Percentiles rank a stretch among this genome's conserved stretches.
These are phyloP conservation scores for Ellobium chinense DNA, from an alignment of 2,888 invertebrate species.

Conservation along the genomic window DNA sequence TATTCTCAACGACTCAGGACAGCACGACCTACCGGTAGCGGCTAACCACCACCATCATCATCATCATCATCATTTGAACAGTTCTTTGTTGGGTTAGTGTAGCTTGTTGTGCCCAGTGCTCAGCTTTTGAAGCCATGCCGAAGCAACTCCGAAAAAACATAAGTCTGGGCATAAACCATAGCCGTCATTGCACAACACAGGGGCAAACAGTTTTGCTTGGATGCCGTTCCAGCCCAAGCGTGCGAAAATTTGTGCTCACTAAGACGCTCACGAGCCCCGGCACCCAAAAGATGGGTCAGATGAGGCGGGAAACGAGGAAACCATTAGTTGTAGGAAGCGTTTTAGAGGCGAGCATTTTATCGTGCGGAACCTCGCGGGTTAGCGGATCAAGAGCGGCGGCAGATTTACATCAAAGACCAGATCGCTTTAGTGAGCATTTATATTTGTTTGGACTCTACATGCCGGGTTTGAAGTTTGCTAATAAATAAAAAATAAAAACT, in stretches of 20 bases:
- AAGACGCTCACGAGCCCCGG: neutral
- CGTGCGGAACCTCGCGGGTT: neutral
- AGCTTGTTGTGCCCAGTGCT: too few relatives aligned
- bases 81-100: too few relatives aligned
- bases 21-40: too few relatives aligned
- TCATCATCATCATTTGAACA: too few relatives aligned
- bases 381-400: neutral
- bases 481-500: neutral
- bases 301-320: slow-evolving; percentile 23
- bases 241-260: neutral
- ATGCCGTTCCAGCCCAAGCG: neutral
- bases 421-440: slow-evolving; percentile 10
- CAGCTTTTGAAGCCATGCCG: neutral
- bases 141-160: neutral
- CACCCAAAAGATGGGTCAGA: slow-evolving; percentile 25
- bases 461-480: neutral
- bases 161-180: slow-evolving; percentile 1
- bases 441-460: slow-evolving; percentile 3
- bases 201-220: slow-evolving; percentile 13
- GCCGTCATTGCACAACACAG: slow-evolving; percentile 5
- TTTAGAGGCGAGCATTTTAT: slow-evolving; percentile 19
- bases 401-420: slow-evolving; percentile 17
- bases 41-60: too few relatives aligned
- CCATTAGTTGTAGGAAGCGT: slow-evolving; percentile 18
- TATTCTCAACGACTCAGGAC: too few relatives aligned